Evolutionary conservation across 37 sponge, comb jelly and placozoan species (phyloP), one percentile per base, ranked within the genome.

Genomic region (Mnemiopsis leidyi): DNA sequence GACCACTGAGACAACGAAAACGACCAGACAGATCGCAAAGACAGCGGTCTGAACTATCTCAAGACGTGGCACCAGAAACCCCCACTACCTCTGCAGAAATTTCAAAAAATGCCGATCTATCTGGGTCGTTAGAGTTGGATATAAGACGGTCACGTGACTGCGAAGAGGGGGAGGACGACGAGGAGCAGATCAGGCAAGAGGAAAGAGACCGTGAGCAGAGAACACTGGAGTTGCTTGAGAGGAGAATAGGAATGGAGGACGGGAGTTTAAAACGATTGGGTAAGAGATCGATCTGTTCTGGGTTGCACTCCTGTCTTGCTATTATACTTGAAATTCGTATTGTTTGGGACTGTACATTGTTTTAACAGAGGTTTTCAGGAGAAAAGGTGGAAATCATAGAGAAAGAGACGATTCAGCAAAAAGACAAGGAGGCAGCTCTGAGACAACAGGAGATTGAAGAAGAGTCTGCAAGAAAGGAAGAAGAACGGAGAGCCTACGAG

Each of bases 371-470:
- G n/a, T n/a, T n/a, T n/a, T 5, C 90, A 85, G 90, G 90, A 1
- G 90, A 85, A 61, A 85, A 85, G 25, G 90, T 85, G 24, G 90
- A 40, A 25, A 40, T 40, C 0, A 85, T 85, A 38, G 90, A 39
- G 48, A 85, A 85, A 61, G 90, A 85, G 90, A 85, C 25, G 36
- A 85, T 39, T 28, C 38, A 85, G 26, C 90, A 40, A 28, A 85
- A 85, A 37, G 90, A 85, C 24, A 85, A 85, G 90, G 90, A 85
- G 61, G 90, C 90, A 85, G 90, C 90, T 3, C 40, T 85, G 29
- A 38, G 90, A 40, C 61, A 38, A 29, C 90, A 85, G 29, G 90
- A 40, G n/a, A 40, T 85, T 23, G 35, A 32, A 61, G 90, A 38
- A 25, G 90, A 85, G 29, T 40, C 36, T 2, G 90, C 90, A 1